A percentile compares a stretch with the other conserved stretches of the same genome.
phyloP scores from a whole-genome alignment of 2,113 vertebrate genomes.

The Anhinga anhinga region DNA sequence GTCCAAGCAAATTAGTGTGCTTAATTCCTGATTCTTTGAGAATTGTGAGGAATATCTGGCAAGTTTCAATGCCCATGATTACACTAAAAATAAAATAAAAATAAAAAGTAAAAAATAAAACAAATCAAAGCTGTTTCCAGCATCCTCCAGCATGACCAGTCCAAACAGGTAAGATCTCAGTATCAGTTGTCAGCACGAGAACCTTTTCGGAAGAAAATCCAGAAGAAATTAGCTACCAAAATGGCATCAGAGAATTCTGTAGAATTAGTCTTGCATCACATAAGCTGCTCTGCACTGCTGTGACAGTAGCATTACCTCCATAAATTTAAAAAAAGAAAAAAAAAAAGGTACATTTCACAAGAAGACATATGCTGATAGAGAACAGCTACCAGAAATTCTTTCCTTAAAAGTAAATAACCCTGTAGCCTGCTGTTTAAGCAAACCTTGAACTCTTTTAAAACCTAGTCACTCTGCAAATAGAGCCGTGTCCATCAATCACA shows the following conservation, averaged over 20 bases:
- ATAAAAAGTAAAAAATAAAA: background rate
- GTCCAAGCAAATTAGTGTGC: background rate
- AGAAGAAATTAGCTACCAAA: background rate
- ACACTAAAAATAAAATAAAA: background rate
- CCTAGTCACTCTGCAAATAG: background rate
- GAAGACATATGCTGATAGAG: background rate
- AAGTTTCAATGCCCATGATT: background rate
- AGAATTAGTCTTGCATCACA: background rate
- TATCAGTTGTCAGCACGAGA: background rate
- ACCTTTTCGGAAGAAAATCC: background rate
- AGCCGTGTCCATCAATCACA: background rate
- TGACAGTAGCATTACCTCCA: background rate
- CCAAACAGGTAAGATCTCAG: background rate
- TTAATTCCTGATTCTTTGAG: background rate
- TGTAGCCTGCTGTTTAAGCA: background rate
- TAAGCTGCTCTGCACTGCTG: background rate
- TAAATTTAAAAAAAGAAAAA: background rate
- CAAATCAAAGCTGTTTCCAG: background rate
- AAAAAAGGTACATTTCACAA: background rate
- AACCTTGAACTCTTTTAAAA: slow-evolving; percentile 15
- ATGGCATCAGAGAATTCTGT: background rate
- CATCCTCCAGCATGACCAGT: background rate
- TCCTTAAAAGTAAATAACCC: background rate
- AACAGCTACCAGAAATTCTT: background rate
- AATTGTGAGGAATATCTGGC: background rate